Percentiles rank a stretch among this genome's conserved stretches.
phyloP scores from a whole-genome alignment of 2,888 invertebrate species.

The Embidobia sp. region DNA sequence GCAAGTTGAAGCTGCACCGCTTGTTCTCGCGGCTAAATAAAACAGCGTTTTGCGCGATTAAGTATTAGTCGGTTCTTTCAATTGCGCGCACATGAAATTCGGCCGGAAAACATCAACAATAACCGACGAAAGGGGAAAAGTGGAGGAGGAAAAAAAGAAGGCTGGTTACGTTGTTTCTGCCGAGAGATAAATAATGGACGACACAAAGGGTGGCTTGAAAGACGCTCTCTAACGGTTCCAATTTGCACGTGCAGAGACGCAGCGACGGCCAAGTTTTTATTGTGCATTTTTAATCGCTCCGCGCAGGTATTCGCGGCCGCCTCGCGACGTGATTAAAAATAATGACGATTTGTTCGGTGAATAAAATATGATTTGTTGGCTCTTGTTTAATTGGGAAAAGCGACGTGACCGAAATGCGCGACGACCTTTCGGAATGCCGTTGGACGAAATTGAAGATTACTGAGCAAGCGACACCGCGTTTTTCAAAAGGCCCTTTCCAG shows the following conservation, averaged over 20 bases:
- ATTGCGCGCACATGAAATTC: no score
- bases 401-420: neutral
- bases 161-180: constrained; percentile 14
- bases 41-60: no score
- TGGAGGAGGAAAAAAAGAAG: neutral
- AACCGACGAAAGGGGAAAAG: neutral
- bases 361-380: constrained; percentile 16
- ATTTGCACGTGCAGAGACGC: constrained; percentile 18
- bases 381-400: neutral
- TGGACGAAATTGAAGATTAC: constrained; percentile 17
- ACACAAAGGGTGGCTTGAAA: constrained; percentile 21
- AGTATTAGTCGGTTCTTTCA: no score
- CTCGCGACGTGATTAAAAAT: constrained; percentile 31
- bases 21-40: no score
- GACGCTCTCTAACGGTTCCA: constrained; percentile 35
- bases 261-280: constrained; percentile 10
- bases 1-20: no score
- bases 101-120: no score
- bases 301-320: constrained; percentile 5
- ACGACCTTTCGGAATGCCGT: neutral
- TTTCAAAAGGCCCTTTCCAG: constrained; percentile 13
- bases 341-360: constrained; percentile 26
- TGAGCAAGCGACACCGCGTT: neutral
- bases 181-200: constrained; percentile 27
- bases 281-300: constrained; percentile 27